phyloP scores from a whole-genome alignment of 1,140 invertebrate genomes.

The Coptotermes formosanus region DNA sequence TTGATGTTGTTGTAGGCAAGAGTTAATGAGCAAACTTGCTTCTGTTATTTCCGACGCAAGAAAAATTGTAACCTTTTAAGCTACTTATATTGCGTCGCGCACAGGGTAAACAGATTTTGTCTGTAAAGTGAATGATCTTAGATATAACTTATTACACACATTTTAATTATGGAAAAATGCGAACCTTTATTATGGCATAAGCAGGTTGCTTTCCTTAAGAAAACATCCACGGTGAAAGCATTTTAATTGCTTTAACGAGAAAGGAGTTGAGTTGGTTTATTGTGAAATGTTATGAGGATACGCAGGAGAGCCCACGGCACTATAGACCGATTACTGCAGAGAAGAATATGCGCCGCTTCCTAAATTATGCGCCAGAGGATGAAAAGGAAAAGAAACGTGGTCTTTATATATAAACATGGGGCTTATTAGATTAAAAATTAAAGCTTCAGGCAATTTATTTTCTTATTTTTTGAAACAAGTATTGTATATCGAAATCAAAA shows the following conservation, averaged over 20 bases:
- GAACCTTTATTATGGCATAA: background rate
- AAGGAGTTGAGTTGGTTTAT: background rate
- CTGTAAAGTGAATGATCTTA: background rate
- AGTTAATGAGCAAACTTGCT: conserved; percentile 8
- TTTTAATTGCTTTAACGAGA: background rate
- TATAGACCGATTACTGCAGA: too few species aligned
- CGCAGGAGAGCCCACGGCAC: background rate
- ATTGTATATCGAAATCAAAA: too few species aligned
- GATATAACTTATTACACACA: background rate
- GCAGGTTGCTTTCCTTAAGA: background rate
- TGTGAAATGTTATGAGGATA: background rate
- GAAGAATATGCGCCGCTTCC: too few species aligned
- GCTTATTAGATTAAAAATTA: too few species aligned
- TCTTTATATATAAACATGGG: too few species aligned
- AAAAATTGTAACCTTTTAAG: background rate
- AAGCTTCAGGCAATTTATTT: too few species aligned
- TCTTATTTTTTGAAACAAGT: too few species aligned
- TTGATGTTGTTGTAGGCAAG: background rate
- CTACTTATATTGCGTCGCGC: background rate
- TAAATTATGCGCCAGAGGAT: too few species aligned
- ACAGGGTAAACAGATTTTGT: background rate
- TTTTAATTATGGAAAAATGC: conserved; percentile 20
- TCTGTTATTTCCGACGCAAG: background rate
- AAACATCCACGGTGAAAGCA: background rate
- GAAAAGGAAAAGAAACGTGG: too few species aligned